These are phyloP conservation scores for Argopecten irradians DNA, from an alignment of 1,140 invertebrate genomes.

Conservation along the genomic window DNA sequence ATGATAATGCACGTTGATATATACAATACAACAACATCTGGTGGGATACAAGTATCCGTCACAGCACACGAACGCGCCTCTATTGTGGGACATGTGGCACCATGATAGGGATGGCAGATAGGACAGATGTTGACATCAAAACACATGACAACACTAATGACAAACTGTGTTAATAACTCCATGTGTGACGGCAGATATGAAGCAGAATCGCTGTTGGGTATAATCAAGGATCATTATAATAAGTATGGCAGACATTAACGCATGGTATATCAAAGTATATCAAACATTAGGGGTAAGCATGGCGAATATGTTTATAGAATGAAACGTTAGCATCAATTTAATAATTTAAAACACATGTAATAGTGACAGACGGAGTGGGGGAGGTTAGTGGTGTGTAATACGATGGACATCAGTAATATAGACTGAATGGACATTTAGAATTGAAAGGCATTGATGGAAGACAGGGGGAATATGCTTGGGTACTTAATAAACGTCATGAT, in stretches of 20 bases:
- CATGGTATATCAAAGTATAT: too few species aligned
- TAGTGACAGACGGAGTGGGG: too few species aligned
- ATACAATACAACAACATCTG: background rate
- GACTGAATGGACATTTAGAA: background rate
- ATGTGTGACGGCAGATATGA: too few species aligned
- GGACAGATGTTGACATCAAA: background rate
- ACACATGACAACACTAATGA: background rate
- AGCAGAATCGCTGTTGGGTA: too few species aligned
- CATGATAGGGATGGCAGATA: background rate
- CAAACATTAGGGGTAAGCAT: too few species aligned
- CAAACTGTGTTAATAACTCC: background rate
- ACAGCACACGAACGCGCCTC: background rate
- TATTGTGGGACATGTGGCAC: background rate
- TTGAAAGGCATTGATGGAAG: background rate
- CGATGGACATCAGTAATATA: background rate
- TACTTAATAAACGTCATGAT: too few species aligned
- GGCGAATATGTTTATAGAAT: too few species aligned
- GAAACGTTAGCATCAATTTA: too few species aligned
- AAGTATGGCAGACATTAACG: background rate
- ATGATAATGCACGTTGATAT: background rate
- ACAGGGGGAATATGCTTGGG: too few species aligned
- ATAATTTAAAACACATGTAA: too few species aligned
- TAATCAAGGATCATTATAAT: background rate
- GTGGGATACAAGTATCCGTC: background rate
- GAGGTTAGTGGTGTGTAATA: background rate